Percentiles rank a stretch among this genome's conserved stretches.
These are phyloP conservation scores for Tauraco hartlaubi DNA, from an alignment of 2,797 vertebrate genomes.

Conservation along the genomic window DNA sequence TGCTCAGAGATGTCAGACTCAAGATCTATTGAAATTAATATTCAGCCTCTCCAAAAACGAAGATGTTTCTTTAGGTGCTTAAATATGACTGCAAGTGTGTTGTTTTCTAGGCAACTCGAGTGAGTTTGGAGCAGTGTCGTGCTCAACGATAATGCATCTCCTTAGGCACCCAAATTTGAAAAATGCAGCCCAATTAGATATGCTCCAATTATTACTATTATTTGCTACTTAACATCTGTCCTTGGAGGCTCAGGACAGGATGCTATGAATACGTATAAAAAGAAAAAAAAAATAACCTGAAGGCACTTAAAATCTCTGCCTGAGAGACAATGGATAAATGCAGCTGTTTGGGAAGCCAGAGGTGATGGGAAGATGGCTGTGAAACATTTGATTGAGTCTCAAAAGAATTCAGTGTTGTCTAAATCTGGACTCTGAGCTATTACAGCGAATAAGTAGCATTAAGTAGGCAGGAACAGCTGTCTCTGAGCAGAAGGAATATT, in stretches of 20 bases:
- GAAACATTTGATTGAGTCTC: background rate
- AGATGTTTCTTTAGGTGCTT: background rate
- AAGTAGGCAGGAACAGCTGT: conserved; percentile 20
- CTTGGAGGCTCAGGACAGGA: background rate
- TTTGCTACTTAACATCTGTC: conserved; percentile 20
- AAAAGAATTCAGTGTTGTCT: background rate
- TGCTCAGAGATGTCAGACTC: background rate
- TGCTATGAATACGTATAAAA: background rate
- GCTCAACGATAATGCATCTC: background rate
- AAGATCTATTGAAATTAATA: background rate
- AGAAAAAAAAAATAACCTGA: background rate
- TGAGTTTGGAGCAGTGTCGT: background rate
- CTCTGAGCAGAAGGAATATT: conserved; percentile 10
- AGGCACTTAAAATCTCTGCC: background rate
- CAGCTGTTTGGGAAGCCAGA: background rate
- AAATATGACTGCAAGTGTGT: background rate
- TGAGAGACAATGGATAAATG: background rate
- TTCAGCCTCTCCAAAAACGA: background rate
- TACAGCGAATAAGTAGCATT: background rate
- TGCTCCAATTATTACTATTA: conserved; percentile 12
- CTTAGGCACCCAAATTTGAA: background rate
- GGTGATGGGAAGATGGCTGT: conserved; percentile 2
- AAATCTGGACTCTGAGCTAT: conserved; percentile 41
- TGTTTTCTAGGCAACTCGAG: background rate
- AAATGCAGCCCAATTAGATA: conserved; percentile 6